Evolutionary conservation across 2,113 vertebrate species (phyloP).

Genomic region (Lagopus leucura): DNA sequence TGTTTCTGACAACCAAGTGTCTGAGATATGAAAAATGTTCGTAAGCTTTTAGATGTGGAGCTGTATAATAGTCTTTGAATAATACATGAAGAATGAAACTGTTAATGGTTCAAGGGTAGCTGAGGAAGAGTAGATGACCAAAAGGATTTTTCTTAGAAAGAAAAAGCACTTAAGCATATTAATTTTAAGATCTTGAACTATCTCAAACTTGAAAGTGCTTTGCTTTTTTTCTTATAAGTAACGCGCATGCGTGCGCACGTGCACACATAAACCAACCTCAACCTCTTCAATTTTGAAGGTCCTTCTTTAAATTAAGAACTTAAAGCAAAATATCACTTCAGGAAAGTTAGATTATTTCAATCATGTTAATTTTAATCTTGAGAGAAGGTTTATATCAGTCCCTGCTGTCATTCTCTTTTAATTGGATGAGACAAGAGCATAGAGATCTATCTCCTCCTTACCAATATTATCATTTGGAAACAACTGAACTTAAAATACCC

Average conservation of each 20-base stretch:
- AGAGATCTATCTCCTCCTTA: not conserved
- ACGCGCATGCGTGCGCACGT: no score
- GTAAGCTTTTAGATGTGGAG: not conserved
- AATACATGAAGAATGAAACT: not conserved
- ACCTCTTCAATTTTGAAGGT: not conserved
- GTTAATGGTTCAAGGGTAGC: not conserved
- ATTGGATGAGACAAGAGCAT: not conserved
- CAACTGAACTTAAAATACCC: not conserved
- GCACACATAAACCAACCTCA: no score
- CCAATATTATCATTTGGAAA: not conserved
- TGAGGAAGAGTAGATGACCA: not conserved
- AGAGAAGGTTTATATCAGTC: not conserved
- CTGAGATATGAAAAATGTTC: not conserved
- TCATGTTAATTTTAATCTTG: not conserved
- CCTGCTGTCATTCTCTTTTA: not conserved
- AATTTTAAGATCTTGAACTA: not conserved
- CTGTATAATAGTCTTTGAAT: not conserved
- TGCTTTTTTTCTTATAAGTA: not conserved
- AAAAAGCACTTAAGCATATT: not conserved
- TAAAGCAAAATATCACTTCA: not conserved
- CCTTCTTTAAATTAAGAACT: not conserved
- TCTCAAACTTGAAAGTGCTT: not conserved
- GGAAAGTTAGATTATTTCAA: not conserved
- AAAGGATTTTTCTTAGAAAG: not conserved
- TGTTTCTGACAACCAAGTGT: not conserved